Base-by-base conservation (phyloP, 2,888 invertebrate species). In the Synergus gifuensis region DNA sequence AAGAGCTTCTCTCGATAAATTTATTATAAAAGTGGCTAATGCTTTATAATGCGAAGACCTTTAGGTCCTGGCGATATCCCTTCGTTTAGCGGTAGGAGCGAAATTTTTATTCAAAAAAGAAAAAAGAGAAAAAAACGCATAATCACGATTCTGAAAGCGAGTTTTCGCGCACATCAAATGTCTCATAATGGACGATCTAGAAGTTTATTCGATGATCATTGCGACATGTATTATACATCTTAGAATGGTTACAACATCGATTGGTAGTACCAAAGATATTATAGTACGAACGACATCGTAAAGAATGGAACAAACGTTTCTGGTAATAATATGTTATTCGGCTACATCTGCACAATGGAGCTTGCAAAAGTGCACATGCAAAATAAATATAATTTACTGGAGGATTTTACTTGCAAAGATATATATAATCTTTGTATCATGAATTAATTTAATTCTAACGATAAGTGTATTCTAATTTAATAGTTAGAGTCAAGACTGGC, bases 241-340 rank as follows among this genome's bases (percentile, higher is more conserved):
- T 28, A 36, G 28, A 4, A 73, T 49, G 36, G 49, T 73, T 73
- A 36, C 54, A 54, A 40, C 73, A 36, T 28, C 36, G 73, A 73
- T 40, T 49, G 54, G n/a, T 73, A 36, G 54, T 22, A 22, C 22
- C 22, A 22, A 22, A 22, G 22, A 22, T 22, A 22, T 22, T 22
- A 11, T 73, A 36, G 54, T 16, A 11, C 12, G 63, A 58, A 18
- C 9, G 18, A 58, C 36, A 64, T 64, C 28, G 16, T 40, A 64
- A 64, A 64, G 44, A 67, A 67, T 46, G 67, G 46, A 67, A 44
- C 5, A 67, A 22, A 16, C 64, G 64, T 64, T 46, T 67, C 44
- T 44, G 18, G 14, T 67, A 67, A 67, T 67, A 44, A 44, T 36
- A 64, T 40, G 5, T 46, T 12, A 67, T 67, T 46, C 44, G 18